Percentiles rank a stretch among this genome's conserved stretches.
These are phyloP conservation scores for Meta bourneti DNA, from an alignment of 2,888 invertebrate genomes.

Conservation along the genomic window DNA sequence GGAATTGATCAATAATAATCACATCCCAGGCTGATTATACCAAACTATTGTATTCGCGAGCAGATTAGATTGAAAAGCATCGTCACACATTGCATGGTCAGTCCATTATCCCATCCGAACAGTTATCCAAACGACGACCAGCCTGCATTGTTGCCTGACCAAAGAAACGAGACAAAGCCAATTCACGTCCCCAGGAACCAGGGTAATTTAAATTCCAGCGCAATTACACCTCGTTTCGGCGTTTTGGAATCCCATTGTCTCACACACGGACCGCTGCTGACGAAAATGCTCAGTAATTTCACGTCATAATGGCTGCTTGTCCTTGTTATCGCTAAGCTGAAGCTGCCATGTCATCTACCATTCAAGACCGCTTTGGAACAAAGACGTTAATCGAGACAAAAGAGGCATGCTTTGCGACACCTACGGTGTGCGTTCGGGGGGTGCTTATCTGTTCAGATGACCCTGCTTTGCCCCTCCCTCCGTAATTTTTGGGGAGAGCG, in stretches of 20 bases:
- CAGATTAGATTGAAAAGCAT: no score
- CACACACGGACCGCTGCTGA: not conserved
- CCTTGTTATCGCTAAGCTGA: conserved; percentile 21
- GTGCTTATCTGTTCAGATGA: conserved; percentile 65
- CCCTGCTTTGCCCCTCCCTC: conserved; percentile 39
- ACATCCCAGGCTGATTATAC: no score
- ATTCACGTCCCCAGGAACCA: no score
- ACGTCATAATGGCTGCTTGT: conserved; percentile 35
- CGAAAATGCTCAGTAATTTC: conserved; percentile 12
- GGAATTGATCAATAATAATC: no score
- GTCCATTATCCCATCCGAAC: no score
- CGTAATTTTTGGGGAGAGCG: conserved; percentile 30
- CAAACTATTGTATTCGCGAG: no score
- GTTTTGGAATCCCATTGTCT: conserved; percentile 24
- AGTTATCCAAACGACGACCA: no score
- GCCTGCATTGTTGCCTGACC: no score
- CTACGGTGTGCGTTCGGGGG: no score
- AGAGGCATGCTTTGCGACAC: conserved; percentile 8
- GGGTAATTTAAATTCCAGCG: not conserved
- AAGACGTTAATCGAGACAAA: conserved; percentile 66
- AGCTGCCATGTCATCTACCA: not conserved
- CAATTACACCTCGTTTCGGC: conserved; percentile 15
- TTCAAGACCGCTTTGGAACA: conserved; percentile 36
- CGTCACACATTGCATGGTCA: no score
- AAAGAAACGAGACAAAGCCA: no score